These are phyloP conservation scores for Volucella inanis DNA, from an alignment of 2,888 invertebrate species.

Conservation along the genomic window DNA sequence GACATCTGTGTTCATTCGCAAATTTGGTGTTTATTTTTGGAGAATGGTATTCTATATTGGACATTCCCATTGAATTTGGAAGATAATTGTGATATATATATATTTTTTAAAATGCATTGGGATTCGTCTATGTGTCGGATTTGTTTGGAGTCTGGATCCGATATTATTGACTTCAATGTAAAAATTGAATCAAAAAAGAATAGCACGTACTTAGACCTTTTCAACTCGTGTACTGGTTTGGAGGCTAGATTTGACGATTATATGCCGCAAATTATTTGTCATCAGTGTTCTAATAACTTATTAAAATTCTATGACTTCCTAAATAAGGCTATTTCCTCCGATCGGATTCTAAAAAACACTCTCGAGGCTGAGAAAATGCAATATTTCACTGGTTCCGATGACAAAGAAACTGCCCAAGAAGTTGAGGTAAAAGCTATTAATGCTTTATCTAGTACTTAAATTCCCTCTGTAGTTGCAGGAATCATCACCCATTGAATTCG, in stretches of 20 bases:
- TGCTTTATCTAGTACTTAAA: background rate
- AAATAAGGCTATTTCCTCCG: slow-evolving; percentile 37
- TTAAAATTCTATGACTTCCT: slow-evolving; percentile 41
- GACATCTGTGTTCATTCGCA: no score
- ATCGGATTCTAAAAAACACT: slow-evolving; percentile 30
- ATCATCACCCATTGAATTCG: background rate
- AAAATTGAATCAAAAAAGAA: slow-evolving; percentile 29
- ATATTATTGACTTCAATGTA: slow-evolving; percentile 7
- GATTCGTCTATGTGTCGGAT: slow-evolving; percentile 44
- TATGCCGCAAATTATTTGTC: slow-evolving; percentile 57
- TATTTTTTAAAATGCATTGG: slow-evolving; percentile 37
- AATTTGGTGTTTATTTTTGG: no score
- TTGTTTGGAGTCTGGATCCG: slow-evolving; percentile 38
- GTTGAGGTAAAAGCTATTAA: background rate
- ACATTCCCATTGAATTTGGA: background rate
- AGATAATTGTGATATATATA: background rate
- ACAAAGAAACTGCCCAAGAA: background rate
- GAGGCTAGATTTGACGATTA: slow-evolving; percentile 35
- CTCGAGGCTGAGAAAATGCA: background rate
- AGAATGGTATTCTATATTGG: no score
- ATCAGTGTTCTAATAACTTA: slow-evolving; percentile 47
- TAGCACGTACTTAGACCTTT: slow-evolving; percentile 59
- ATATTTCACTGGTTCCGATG: background rate
- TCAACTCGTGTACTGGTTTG: slow-evolving; percentile 54
- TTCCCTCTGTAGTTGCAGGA: slow-evolving; percentile 1